These are phyloP conservation scores for Leptocoma aspasia DNA, from an alignment of 2,113 vertebrate genomes.

Conservation along the genomic window DNA sequence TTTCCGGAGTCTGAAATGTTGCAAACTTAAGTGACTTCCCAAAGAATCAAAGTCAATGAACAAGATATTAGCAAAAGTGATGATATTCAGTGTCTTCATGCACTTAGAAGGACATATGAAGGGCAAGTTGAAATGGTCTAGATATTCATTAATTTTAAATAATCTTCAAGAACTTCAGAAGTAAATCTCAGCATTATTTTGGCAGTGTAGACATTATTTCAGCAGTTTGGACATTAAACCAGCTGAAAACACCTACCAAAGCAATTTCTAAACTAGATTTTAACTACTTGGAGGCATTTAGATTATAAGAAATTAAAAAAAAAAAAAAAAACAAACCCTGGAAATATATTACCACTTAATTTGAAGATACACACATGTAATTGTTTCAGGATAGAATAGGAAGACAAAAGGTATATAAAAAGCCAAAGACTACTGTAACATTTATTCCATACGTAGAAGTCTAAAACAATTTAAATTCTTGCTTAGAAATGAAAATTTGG, in stretches of 20 bases:
- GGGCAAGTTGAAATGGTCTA: not conserved
- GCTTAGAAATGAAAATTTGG: not conserved
- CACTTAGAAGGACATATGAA: not conserved
- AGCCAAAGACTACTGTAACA: not conserved
- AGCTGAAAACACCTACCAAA: not conserved
- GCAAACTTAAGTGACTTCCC: not conserved
- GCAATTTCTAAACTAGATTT: not conserved
- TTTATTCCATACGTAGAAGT: not conserved
- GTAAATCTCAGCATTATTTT: not conserved
- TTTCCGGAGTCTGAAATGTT: not conserved
- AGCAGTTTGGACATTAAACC: not conserved
- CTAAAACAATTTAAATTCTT: not conserved
- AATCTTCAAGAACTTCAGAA: not conserved
- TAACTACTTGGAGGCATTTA: not conserved
- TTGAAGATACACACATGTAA: not conserved
- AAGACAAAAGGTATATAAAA: not conserved
- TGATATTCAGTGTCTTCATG: not conserved
- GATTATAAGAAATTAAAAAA: not conserved
- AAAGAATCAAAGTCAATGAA: not conserved
- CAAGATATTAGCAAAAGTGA: not conserved
- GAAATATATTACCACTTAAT: not conserved
- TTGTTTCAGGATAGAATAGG: not conserved
- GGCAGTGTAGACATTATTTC: not conserved
- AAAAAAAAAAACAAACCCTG: not conserved
- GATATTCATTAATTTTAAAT: not conserved